Evolutionary conservation across 2,113 vertebrate genomes (phyloP).

Genomic region (Herpetotheres cachinnans): DNA sequence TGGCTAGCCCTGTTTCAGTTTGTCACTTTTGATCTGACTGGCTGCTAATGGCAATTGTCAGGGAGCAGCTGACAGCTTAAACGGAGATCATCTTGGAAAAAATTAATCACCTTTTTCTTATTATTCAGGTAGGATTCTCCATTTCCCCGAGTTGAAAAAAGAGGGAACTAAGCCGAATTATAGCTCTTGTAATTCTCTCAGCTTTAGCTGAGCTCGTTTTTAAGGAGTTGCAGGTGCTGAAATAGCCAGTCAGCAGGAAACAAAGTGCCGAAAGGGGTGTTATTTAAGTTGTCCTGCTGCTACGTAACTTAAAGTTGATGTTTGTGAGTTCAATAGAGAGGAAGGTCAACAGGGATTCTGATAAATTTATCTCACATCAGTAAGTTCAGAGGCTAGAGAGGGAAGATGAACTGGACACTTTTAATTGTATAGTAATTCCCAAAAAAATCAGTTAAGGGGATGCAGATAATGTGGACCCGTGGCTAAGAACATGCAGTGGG

Average conservation of each 20-base stretch:
- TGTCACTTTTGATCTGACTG: not conserved
- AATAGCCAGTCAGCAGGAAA: not conserved
- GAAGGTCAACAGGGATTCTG: slow-evolving; percentile 23
- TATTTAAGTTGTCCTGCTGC: not conserved
- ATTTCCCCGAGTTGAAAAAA: not conserved
- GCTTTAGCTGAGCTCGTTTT: not conserved
- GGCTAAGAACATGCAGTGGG: not conserved
- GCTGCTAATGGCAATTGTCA: not conserved
- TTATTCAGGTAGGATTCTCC: not conserved
- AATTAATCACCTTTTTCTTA: not conserved
- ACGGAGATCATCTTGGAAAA: not conserved
- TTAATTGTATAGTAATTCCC: not conserved
- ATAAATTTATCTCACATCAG: slow-evolving; percentile 10
- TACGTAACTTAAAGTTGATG: slow-evolving; percentile 25
- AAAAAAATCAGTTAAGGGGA: not conserved
- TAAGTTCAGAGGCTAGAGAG: not conserved
- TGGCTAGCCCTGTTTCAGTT: not conserved
- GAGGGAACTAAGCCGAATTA: not conserved
- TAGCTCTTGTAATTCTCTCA: not conserved
- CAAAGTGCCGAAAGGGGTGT: not conserved
- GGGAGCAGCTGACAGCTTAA: not conserved
- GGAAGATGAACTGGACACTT: not conserved
- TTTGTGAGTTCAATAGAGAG: slow-evolving; percentile 44
- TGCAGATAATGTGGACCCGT: not conserved
- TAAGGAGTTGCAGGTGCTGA: not conserved